Base-by-base conservation (phyloP, 2,888 invertebrate species). In the Philonicus albiceps region DNA sequence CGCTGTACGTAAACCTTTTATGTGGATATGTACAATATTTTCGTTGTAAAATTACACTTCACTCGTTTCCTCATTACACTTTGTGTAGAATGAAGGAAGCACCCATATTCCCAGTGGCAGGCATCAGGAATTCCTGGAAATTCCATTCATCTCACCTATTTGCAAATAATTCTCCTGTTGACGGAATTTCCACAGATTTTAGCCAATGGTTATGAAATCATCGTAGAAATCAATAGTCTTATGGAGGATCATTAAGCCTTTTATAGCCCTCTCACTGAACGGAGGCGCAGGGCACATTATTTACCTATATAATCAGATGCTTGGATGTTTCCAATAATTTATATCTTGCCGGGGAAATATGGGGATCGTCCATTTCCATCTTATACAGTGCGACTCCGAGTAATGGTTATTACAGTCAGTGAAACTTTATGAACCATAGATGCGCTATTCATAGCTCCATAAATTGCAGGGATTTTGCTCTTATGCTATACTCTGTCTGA, bases 391-490 rank as follows among this genome's bases (percentile, higher is more conserved):
- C 80, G 49, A 80, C 53, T 80, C 80, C 5, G 49, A 53, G 80
- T 80, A 80, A 80, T 80, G 80, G 80, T 80, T 80, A 80, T 80
- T 80, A 80, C 53, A 27, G 80, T 49, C 49, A 80, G 80, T 80
- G 80, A 80, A 80, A 80, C 80, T 80, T 80, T 80, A 80, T 80
- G 80, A 80, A 80, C 80, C 80, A 80, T 78, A 78, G 43, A 43
- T 78, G 78, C 78, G 78, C 43, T 11, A 78, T 80, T 80, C 80
- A 80, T 80, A 80, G 80, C 49, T 80, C 80, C 31, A 80, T 80
- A 80, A 80, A 80, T 80, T 80, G 80, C 80, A 80, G 80, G 31
- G 80, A 80, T 80, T 80, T n/a, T 31, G 7, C 53, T 49, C 80
- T 19, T 43, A 80, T 31, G 30, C 40, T 53, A n/a, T n/a, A 30